Base-by-base conservation (phyloP, 2,797 vertebrate species). In the Schizopygopsis pylzovi region DNA sequence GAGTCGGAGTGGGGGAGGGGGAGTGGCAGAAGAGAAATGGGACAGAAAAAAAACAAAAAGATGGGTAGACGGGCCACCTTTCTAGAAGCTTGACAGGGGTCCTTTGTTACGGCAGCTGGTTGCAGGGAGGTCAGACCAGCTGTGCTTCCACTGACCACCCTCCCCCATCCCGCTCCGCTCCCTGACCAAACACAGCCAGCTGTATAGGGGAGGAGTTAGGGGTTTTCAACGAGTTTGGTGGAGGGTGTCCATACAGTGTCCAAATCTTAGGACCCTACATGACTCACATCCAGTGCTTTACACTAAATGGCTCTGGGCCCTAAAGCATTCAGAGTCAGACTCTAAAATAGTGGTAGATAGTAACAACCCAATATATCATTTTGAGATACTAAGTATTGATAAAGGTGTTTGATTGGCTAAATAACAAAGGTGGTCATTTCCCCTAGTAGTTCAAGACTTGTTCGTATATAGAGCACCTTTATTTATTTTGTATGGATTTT, bases 101-200 rank as follows among this genome's bases (percentile, higher is more conserved):
- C 91, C 91, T 94, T 94, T 93, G 88, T 95, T 91, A 91, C 87
- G 93, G 94, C 96, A 96, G 95, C 95, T 96, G 95, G 94, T 94
- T 93, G 82, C 85, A 83, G 89, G 91, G 92, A 93, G 93, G 93
- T 94, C 92, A 94, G 90, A 94, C 93, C 95, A 96, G 94, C 95
- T 95, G 95, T 94, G 94, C 87, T 93, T 94, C 88, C 79, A 37
- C 56, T 94, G 93, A 94, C 94, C 93, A n/a, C 90, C 86, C 88
- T 89, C 90, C 86, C 90, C 87, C 88, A 85, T 89, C 89, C 86
- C 83, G 85, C 83, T 78, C 71, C n/a, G 3, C 79, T 78, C 79
- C 82, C 86, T 85, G 70, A 85, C 81, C 86, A 89, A 91, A 91
- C 80, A 90, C 52, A 88, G 80, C 87, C 90, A 92, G 92, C 91